Conservation (phyloP, 2,113 vertebrate genomes). For the Esox niger region DNA sequence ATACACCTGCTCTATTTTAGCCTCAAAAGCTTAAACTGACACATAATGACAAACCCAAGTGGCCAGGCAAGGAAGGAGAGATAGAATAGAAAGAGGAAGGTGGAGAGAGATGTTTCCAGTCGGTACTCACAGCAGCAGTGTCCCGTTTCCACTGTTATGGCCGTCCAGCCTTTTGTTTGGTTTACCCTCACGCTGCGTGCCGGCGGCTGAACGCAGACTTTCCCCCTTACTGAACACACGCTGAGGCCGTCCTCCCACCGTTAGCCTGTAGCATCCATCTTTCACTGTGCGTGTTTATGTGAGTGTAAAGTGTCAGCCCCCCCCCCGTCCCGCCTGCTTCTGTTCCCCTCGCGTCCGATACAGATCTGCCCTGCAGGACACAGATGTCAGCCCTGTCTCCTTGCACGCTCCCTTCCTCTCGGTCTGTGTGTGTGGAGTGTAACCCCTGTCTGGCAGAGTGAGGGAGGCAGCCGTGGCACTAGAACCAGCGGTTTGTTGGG, state of each 20-base stretch:
- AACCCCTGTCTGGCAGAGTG: slow-evolving; percentile 31
- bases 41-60: too few species aligned
- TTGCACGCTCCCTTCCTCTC: background rate
- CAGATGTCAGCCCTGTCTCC: slow-evolving; percentile 49
- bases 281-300: slow-evolving; percentile 5
- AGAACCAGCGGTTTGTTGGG: slow-evolving; percentile 17
- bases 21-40: background rate
- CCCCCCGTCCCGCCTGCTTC: slow-evolving; percentile 8
- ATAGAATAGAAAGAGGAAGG: background rate
- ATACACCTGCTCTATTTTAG: background rate
- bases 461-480: slow-evolving; percentile 16
- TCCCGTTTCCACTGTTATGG: slow-evolving; percentile 27
- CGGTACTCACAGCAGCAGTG: slow-evolving; percentile 61
- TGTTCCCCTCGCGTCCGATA: slow-evolving; percentile 32
- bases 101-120: background rate
- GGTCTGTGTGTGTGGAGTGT: background rate
- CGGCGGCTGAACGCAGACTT: slow-evolving; percentile 22
- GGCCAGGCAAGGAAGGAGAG: background rate
- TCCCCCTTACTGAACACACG: slow-evolving; percentile 32
- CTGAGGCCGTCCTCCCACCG: slow-evolving; percentile 51
- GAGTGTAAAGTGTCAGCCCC: background rate
- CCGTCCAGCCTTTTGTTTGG: slow-evolving; percentile 44
- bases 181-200: slow-evolving; percentile 17
- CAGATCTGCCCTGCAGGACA: slow-evolving; percentile 47
- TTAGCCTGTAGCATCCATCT: slow-evolving; percentile 34